These are phyloP conservation scores for Brachyopa scutellaris DNA, from an alignment of 2,888 invertebrate species.

Conservation along the genomic window DNA sequence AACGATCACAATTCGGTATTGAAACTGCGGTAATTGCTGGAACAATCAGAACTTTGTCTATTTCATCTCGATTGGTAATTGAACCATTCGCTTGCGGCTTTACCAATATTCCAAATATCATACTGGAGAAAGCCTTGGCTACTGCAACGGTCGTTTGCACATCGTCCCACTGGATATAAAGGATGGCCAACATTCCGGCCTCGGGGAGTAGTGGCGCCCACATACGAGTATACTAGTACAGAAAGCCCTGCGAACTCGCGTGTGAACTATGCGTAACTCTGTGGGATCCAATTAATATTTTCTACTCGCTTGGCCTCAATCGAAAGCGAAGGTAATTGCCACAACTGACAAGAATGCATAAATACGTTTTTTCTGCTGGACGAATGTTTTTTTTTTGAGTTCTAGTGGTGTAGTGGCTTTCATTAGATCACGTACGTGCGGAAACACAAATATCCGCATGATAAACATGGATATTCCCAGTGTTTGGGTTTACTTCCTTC, in stretches of 20 bases:
- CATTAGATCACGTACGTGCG: constrained; percentile 56
- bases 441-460: constrained; percentile 36
- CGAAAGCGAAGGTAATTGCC: constrained; percentile 65
- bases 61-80: constrained; percentile 27
- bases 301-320: constrained; percentile 57
- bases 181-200: constrained; percentile 31
- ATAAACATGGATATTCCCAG: constrained; percentile 56
- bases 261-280: constrained; percentile 34
- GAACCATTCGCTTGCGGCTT: constrained; percentile 26
- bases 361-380: constrained; percentile 23
- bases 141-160: constrained; percentile 15
- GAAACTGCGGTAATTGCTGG: constrained; percentile 31
- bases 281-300: constrained; percentile 58
- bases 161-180: constrained; percentile 16
- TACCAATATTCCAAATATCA: constrained; percentile 4
- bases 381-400: constrained; percentile 28
- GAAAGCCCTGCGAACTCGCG: constrained; percentile 29
- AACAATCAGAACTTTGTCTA: constrained; percentile 23
- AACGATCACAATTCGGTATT: no score
- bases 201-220: constrained; percentile 14
- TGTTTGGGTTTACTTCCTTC: constrained; percentile 48
- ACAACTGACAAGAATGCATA: constrained; percentile 61
- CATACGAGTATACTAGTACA: no score
- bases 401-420: constrained; percentile 17
- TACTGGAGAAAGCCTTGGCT: constrained; percentile 22